Evolutionary conservation across 2,113 vertebrate genomes (phyloP).

Genomic region (Piaya cayana): DNA sequence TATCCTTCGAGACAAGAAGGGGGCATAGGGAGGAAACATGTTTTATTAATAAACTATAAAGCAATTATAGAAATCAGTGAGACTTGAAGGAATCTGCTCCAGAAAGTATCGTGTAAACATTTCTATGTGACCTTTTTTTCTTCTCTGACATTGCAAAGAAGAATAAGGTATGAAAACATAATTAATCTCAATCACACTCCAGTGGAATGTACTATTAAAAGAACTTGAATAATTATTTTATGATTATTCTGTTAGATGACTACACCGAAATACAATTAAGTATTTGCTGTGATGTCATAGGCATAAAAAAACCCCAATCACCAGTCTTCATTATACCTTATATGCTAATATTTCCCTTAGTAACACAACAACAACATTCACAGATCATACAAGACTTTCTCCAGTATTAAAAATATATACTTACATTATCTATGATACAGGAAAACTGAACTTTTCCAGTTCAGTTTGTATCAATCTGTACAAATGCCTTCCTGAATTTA

Average conservation of each 20-base stretch:
- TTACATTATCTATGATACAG: background rate
- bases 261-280: background rate
- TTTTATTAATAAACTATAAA: background rate
- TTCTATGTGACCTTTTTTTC: background rate
- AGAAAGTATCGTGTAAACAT: background rate
- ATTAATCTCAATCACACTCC: background rate
- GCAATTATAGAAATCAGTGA: background rate
- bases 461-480: background rate
- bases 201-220: background rate
- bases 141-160: background rate
- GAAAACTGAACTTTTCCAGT: background rate
- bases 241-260: background rate
- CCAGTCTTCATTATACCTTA: background rate
- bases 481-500: background rate
- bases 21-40: background rate
- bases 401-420: background rate
- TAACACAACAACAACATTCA: background rate
- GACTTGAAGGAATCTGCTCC: background rate
- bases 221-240: background rate
- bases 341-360: background rate
- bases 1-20: background rate
- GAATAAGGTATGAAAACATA: background rate
- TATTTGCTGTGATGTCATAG: background rate
- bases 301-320: background rate
- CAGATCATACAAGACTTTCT: background rate